A percentile compares a stretch with the other conserved stretches of the same genome.
Conservation (phyloP, 2,888 invertebrate genomes). For the Ernsta delagoae region DNA sequence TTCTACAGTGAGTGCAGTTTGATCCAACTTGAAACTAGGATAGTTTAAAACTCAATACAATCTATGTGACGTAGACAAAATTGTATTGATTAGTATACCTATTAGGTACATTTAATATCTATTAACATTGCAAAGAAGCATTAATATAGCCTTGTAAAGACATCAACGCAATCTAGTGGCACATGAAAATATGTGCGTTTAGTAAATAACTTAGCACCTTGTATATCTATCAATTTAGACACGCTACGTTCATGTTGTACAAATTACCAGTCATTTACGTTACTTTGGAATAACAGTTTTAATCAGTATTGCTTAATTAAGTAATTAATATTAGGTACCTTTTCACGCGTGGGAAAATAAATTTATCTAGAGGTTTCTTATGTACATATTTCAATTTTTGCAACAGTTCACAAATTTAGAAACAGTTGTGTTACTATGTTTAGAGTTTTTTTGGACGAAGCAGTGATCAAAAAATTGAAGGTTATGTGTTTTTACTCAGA, state of each 20-base stretch:
- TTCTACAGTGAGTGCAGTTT: no score
- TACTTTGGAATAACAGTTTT: background rate
- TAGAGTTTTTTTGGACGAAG: no score
- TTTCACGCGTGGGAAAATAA: background rate
- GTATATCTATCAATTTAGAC: background rate
- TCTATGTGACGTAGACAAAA: no score
- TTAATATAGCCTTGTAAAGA: constrained; percentile 15
- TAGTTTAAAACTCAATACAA: constrained; percentile 48
- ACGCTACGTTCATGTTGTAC: background rate
- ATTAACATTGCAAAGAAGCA: no score
- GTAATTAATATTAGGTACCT: background rate
- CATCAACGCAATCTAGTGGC: constrained; percentile 27
- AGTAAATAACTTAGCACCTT: background rate
- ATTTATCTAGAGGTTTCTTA: background rate
- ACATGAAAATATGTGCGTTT: background rate
- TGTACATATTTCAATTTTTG: no score
- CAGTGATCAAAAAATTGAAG: no score
- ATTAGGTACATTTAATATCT: no score
- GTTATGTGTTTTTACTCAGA: no score
- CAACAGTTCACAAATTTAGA: no score
- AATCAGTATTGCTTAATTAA: background rate
- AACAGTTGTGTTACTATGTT: no score
- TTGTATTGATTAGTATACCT: no score
- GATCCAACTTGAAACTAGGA: no score
- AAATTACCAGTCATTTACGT: background rate